phyloP scores from a whole-genome alignment of 2,888 invertebrate species.

The Campoplex capitator region DNA sequence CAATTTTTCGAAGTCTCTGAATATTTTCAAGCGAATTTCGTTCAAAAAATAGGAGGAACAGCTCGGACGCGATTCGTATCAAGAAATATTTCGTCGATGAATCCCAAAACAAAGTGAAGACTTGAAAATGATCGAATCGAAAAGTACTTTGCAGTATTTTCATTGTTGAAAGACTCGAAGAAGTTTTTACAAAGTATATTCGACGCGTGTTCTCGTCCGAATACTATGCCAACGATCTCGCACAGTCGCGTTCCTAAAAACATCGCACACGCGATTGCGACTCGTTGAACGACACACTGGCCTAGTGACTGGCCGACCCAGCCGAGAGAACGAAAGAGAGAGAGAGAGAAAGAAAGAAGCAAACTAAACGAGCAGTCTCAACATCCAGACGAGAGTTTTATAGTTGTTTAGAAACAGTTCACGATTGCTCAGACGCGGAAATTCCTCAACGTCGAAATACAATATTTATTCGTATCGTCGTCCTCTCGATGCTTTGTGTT shows the following conservation, averaged over 20 bases:
- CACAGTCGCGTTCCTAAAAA: conserved; percentile 66
- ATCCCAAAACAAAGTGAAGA: no score
- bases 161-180: background rate
- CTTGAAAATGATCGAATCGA: background rate
- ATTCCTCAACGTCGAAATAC: conserved; percentile 36
- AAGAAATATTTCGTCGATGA: no score
- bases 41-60: no score
- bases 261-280: conserved; percentile 65
- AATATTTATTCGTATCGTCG: conserved; percentile 6
- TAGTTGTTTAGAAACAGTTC: conserved; percentile 49
- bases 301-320: conserved; percentile 73
- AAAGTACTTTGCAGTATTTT: background rate
- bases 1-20: background rate
- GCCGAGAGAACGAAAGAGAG: conserved; percentile 40
- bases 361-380: conserved; percentile 55
- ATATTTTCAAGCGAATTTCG: background rate
- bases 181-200: background rate
- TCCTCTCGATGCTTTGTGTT: conserved; percentile 44
- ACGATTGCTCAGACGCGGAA: conserved; percentile 56
- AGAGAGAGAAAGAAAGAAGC: conserved; percentile 1
- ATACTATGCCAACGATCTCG: conserved; percentile 43
- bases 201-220: conserved; percentile 12
- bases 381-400: conserved; percentile 52
- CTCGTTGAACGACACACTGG: conserved; percentile 71
- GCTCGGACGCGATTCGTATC: no score